A percentile compares a stretch with the other conserved stretches of the same genome.
Evolutionary conservation across 2,113 vertebrate species (phyloP).

Genomic region (Cariama cristata): DNA sequence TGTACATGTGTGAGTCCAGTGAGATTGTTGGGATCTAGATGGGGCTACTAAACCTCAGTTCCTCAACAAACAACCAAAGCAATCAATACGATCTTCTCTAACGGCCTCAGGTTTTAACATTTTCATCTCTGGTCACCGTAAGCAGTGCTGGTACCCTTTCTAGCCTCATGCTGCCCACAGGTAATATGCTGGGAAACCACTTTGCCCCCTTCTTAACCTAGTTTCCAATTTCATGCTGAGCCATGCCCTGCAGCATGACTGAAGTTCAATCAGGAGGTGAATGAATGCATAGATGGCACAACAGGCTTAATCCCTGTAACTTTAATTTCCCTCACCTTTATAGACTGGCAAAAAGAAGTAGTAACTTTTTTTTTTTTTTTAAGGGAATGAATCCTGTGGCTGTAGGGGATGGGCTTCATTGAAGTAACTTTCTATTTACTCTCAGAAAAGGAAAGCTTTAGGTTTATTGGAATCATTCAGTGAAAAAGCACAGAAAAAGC

Average conservation of each 20-base stretch:
- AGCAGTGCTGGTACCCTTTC: neutral
- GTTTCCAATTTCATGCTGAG: neutral
- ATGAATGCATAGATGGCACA: constrained; percentile 2
- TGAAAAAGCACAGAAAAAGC: constrained; percentile 19
- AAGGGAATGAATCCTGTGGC: neutral
- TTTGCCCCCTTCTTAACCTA: neutral
- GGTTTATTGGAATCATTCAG: constrained; percentile 23
- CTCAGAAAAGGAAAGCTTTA: neutral
- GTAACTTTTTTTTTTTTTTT: neutral
- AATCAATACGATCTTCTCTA: neutral
- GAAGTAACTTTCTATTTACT: constrained; percentile 25
- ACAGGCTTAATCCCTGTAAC: constrained; percentile 26
- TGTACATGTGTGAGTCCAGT: neutral
- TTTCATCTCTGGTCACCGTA: neutral
- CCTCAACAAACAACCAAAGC: neutral
- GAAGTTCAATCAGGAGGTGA: neutral
- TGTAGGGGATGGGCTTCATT: constrained; percentile 11
- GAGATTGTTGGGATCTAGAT: neutral
- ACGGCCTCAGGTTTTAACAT: neutral
- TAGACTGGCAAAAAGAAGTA: neutral
- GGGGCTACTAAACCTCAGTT: neutral
- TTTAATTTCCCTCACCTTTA: constrained; percentile 49
- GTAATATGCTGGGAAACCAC: neutral
- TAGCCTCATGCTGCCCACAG: neutral
- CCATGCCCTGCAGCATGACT: neutral